Evolutionary conservation across 2,797 vertebrate species (phyloP).

Genomic region (Lateolabrax maculatus): DNA sequence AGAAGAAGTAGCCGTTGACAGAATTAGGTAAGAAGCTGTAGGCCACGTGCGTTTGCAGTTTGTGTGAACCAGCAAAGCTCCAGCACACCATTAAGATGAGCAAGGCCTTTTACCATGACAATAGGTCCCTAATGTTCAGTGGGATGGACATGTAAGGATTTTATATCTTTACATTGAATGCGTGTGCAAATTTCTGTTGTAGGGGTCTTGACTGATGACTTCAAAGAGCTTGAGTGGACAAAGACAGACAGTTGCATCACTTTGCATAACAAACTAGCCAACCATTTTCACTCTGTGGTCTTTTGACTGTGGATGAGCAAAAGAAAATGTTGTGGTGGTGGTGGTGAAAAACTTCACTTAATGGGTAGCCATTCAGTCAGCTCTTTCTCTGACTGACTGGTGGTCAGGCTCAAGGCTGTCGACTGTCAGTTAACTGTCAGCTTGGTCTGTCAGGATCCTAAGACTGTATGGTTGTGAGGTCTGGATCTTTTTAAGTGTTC

Average conservation of each 20-base stretch:
- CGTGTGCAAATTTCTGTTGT: background rate
- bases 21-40: conserved; percentile 4
- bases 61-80: background rate
- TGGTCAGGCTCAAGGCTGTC: background rate
- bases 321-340: background rate
- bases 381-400: background rate
- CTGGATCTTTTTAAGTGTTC: background rate
- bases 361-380: background rate
- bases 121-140: background rate
- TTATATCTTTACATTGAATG: background rate
- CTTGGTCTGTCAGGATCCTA: background rate
- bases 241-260: background rate
- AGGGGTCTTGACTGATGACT: background rate
- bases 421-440: background rate
- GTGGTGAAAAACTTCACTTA: background rate
- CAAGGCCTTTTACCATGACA: background rate
- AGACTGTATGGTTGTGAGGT: background rate
- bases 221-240: background rate
- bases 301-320: background rate
- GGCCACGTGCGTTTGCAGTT: background rate
- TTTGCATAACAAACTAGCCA: background rate
- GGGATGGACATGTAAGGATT: background rate
- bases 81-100: background rate
- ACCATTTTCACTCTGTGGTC: background rate
- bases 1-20: background rate